These are phyloP conservation scores for Atethmia centrago DNA, from an alignment of 2,888 invertebrate genomes.

Conservation along the genomic window DNA sequence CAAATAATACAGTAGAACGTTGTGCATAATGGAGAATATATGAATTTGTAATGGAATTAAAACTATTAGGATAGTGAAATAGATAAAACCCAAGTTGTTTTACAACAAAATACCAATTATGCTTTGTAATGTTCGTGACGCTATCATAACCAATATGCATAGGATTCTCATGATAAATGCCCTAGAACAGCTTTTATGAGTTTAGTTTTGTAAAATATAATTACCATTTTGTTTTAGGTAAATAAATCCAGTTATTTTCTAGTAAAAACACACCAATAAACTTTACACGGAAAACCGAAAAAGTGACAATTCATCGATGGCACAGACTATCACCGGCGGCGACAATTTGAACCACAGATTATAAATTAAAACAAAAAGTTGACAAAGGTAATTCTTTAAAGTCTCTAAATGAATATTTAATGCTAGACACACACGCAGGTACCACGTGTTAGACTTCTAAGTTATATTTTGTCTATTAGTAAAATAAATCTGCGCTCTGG, in stretches of 20 bases:
- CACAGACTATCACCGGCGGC: constrained; percentile 40
- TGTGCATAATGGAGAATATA: not conserved
- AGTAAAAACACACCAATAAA: constrained; percentile 65
- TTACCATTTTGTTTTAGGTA: constrained; percentile 76
- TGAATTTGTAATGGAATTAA: not conserved
- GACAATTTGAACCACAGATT: constrained; percentile 58
- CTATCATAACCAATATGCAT: constrained; percentile 72
- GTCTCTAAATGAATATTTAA: too few relatives aligned
- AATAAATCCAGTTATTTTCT: constrained; percentile 61
- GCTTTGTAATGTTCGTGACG: constrained; percentile 80
- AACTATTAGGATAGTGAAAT: not conserved
- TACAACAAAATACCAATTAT: constrained; percentile 66
- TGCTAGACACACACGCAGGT: too few relatives aligned
- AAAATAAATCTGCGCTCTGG: too few relatives aligned
- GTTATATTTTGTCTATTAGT: too few relatives aligned
- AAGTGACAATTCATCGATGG: constrained; percentile 85
- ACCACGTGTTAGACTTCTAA: too few relatives aligned
- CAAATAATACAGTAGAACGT: not conserved
- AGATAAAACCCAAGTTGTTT: constrained; percentile 12
- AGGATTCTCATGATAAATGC: not conserved
- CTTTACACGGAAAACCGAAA: constrained; percentile 76
- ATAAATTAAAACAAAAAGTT: constrained; percentile 29
- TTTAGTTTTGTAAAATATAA: constrained; percentile 47
- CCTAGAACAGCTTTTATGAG: not conserved
- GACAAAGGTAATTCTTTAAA: constrained; percentile 18